Evolutionary conservation across 2,113 vertebrate species (phyloP).

Genomic region (Myotis brandtii): DNA sequence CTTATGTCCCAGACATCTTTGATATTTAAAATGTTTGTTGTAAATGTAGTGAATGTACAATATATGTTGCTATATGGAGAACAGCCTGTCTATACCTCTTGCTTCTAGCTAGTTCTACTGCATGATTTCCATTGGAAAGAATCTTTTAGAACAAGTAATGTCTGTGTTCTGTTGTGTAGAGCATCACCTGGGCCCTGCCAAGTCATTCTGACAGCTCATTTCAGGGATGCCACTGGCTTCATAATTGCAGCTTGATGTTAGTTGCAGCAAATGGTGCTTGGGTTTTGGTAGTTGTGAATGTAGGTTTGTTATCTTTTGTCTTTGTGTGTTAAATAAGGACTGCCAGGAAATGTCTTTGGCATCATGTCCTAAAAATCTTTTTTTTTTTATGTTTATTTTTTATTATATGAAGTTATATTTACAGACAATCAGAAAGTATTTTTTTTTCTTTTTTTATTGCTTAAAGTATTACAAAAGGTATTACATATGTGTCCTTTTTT

Average conservation of each 20-base stretch:
- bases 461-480: too few species aligned
- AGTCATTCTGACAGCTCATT: constrained; percentile 41
- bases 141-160: not conserved
- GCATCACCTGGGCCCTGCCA: not conserved
- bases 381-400: too few species aligned
- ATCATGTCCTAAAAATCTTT: constrained; percentile 26
- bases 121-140: not conserved
- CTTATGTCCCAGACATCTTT: constrained; percentile 13
- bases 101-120: not conserved
- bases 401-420: too few species aligned
- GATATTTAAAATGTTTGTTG: not conserved
- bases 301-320: not conserved
- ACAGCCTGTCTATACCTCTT: not conserved
- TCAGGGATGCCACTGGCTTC: constrained; percentile 1
- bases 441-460: too few species aligned
- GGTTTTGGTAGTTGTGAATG: not conserved
- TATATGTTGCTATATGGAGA: not conserved
- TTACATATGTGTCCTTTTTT: too few species aligned
- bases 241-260: not conserved
- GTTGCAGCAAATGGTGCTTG: not conserved
- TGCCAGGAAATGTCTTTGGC: constrained; percentile 50
- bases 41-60: not conserved
- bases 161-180: not conserved
- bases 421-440: too few species aligned
- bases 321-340: constrained; percentile 26